Base-by-base conservation (phyloP, 2,113 vertebrate genomes). In the Dipodomys ordii region DNA sequence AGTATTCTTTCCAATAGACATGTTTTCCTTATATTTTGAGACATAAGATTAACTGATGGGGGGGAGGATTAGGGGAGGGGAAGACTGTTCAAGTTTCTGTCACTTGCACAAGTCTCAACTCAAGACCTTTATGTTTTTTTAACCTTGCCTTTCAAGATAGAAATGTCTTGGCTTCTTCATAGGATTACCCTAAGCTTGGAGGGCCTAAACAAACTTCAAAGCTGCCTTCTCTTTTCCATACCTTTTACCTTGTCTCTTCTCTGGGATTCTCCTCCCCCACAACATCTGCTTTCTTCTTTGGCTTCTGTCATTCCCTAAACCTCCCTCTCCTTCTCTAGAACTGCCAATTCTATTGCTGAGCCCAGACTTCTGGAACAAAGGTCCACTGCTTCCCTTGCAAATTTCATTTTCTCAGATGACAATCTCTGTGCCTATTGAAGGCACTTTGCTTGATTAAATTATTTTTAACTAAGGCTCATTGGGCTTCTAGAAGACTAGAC, bases 361-460 rank as follows among this genome's bases (percentile, higher is more conserved):
- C 49, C 79, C 62, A 60, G 73, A 49, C 69, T 93, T 86, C 88
- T 81, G 69, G 62, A 81, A 91, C 73, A 30, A 80, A 92, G 49
- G 62, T 82, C 53, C 79, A 18, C 44, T 77, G 53, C 67, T 90
- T 90, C n/a, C 32, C 69, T 93, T 92, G 93, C 30, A 93, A 90
- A 95, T 73, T 71, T 91, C 30, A 53, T 87, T 95, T 82, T 84
- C 68, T 44, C 32, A 80, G 49, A 87, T 76, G 77, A 71, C 62
- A 84, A 67, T 84, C 77, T 92, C n/a, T 67, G 28, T 94, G 82
- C 73, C 60, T 89, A 30, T 22, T 80, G n/a, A 93, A 78, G 72
- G 67, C 71, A 71, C 64, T 83, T 94, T 35, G 30, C 30, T 92
- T 92, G 64, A 95, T 79, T 89, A 92, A 87, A 90, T 95, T 92